phyloP scores from a whole-genome alignment of 2,113 vertebrate species.

The Dipodomys stephensi region DNA sequence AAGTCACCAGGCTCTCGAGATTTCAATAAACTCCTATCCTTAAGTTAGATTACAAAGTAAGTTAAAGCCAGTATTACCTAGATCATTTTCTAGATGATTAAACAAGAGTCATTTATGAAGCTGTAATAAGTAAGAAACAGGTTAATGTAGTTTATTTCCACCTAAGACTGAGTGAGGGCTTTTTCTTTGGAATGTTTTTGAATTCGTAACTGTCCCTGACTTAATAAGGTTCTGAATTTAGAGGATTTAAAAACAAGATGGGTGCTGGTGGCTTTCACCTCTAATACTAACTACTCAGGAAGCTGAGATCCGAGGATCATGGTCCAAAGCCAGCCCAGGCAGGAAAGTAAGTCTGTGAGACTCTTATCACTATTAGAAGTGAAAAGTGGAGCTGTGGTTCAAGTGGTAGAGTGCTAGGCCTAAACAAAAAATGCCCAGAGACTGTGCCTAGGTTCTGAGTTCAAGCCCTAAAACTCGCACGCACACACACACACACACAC shows the following conservation, averaged over 20 bases:
- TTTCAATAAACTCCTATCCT: background rate
- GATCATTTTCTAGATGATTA: slow-evolving; percentile 17
- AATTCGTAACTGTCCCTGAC: background rate
- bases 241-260: background rate
- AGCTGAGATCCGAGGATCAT: no score
- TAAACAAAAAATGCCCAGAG: no score
- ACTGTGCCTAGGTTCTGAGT: no score
- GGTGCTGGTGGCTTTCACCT: no score
- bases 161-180: background rate
- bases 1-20: background rate
- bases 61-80: slow-evolving; percentile 2
- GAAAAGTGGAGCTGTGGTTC: no score
- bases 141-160: slow-evolving; percentile 26
- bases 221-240: background rate
- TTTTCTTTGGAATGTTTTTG: background rate
- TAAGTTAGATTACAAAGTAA: slow-evolving; percentile 42
- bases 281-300: no score
- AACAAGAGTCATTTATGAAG: slow-evolving; percentile 32
- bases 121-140: background rate
- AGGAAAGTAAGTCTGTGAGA: background rate
- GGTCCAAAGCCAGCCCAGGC: no score
- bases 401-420: no score
- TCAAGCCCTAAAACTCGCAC: no score
- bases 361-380: no score
- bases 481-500: no score